Evolutionary conservation across 2,888 invertebrate genomes (phyloP), one percentile per base, ranked within the genome.

Genomic region (Drosophila atripex): DNA sequence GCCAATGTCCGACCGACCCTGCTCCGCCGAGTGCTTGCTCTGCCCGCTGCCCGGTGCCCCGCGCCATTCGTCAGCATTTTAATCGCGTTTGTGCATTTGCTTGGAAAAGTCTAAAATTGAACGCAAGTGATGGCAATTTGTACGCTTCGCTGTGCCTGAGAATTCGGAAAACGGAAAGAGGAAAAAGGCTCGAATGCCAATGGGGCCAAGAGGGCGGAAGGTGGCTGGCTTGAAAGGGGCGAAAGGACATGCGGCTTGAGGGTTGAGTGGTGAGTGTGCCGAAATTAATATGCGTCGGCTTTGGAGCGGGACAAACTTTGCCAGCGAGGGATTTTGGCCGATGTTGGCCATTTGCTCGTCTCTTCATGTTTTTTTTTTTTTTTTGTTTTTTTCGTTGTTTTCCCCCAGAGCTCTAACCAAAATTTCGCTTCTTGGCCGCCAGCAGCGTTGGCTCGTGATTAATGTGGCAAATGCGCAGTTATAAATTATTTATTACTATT

Each of bases 101-200:
- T 88, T 75, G 84, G 88, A 84, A 84, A 88, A 86, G 88, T 84
- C 84, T 84, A 88, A 84, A 88, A 88, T 84, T 84, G 80, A 86
- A 86, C 88, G 85, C 88, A 83, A 83, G 86, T 88, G 86, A 85
- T 83, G 82, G 88, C 80, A 88, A 84, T 88, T 84, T 86, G 88
- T 83, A 77, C 84, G 80, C 84, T 86, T 88, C 86, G 86, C 58
- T 71, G 59, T 54, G 55, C 32, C 41, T 46, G 66, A 46, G 66
- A 39, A 50, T 47, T 32, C 32, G 30, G 47, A 39, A 35, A 35
- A 38, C 43, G 71, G 49, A 41, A 60, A 38, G 28, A 14, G 43
- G 47, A 46, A 18, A 38, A 9, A 21, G 30, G 11, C 23, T 28
- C 23, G n/a, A 32, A 32, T 12, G 32, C 32, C 32, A 32, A 32